Evolutionary conservation across 2,113 vertebrate species (phyloP), one percentile per base, ranked within the genome.

Genomic region (Myrmophylax atrothorax): DNA sequence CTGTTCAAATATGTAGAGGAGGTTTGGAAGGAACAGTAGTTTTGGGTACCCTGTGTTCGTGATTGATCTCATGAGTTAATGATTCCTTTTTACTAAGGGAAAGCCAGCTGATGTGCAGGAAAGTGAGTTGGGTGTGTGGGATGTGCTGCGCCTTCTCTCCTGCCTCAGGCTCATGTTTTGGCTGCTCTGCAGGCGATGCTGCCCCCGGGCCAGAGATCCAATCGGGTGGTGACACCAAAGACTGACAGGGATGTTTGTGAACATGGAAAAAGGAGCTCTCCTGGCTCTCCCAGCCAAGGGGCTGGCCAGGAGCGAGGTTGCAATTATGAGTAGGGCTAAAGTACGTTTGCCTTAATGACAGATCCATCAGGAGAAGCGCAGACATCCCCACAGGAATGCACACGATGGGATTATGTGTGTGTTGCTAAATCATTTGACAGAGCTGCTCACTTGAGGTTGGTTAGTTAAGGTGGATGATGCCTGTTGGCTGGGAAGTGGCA

Each of bases 161-260:
- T 35, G 73, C 42, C 63, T 92, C 77, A 67, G 49, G 63, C 67
- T 73, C 86, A 72, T n/a, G 33, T 84, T 81, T 90, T 42, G 40
- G 40, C 40, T 42, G 40, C 40, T 42, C 40, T 42, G 40, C 40
- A 42, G 96, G 74, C 1, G 76, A 59, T 18, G 83, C 58, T 87
- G 40, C n/a, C 70, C 38, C 22, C 0, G 37, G 90, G 85, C 92
- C 97, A 95, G 67, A 96, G 93, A 96, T 96, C 86, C 93, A 85
- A 96, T 95, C 91, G 96, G 88, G 93, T 94, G 86, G 84, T 95
- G 95, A 96, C 91, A 95, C 60, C 63, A 44, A 73, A 67, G 89
- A 59, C 93, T 75, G 84, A 84, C 7, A 31, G 75, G 74, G 90
- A 78, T 92, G 87, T 73, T 91, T 93, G 77, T 80, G 73, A 82